phyloP scores from a whole-genome alignment of 1,140 invertebrate genomes.

The Chrysopa pallens region DNA sequence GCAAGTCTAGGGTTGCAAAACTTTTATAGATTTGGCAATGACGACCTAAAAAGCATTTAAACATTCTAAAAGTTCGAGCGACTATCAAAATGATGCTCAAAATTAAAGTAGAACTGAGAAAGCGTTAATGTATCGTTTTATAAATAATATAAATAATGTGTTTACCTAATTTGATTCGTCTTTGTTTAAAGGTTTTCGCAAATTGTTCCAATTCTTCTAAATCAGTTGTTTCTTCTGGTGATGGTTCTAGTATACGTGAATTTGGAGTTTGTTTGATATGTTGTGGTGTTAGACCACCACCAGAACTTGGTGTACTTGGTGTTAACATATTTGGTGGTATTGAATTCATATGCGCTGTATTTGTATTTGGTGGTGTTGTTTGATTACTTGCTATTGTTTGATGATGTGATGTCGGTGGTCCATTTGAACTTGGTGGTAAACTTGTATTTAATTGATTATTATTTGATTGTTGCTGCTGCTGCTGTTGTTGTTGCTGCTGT shows the following conservation, averaged over 20 bases:
- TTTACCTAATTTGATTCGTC: slow-evolving; percentile 77
- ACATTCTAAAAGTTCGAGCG: too few species aligned
- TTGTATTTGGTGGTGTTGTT: slow-evolving; percentile 20
- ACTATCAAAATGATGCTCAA: too few species aligned
- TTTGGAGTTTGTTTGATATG: slow-evolving; percentile 27
- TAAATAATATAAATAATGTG: too few species aligned
- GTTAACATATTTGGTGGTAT: slow-evolving; percentile 29
- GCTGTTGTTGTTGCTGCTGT: slow-evolving; percentile 27
- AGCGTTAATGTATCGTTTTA: too few species aligned
- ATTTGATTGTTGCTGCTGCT: slow-evolving; percentile 27
- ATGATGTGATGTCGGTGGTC: slow-evolving; percentile 19
- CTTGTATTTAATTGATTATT: slow-evolving; percentile 25
- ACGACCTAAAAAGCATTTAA: too few species aligned
- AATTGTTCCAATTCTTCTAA: slow-evolving; percentile 92
- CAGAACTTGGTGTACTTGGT: slow-evolving; percentile 34
- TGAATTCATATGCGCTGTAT: slow-evolving; percentile 15
- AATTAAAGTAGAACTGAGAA: too few species aligned
- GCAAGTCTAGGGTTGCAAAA: too few species aligned
- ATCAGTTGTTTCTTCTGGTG: slow-evolving; percentile 82
- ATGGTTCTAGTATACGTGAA: slow-evolving; percentile 47
- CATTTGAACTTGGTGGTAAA: slow-evolving; percentile 28
- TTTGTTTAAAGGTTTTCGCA: slow-evolving; percentile 91
- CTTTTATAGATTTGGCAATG: too few species aligned
- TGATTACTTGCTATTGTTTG: slow-evolving; percentile 20
- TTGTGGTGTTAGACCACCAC: slow-evolving; percentile 27